Base-by-base conservation (phyloP, 2,888 invertebrate species). In the Dicyrtoma fusca region DNA sequence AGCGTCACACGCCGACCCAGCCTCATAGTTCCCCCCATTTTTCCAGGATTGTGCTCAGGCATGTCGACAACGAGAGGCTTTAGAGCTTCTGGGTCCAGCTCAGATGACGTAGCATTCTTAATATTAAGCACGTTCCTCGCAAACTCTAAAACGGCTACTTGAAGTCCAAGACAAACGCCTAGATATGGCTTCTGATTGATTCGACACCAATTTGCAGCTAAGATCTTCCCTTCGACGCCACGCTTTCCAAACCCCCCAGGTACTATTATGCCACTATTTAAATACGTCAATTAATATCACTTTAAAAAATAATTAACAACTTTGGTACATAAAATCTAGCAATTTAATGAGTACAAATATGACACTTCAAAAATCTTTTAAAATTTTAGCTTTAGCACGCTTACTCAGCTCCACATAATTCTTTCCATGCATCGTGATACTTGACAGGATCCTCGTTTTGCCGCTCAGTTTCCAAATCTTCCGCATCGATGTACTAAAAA, bases 161-260 rank as follows among this genome's bases (percentile, higher is more conserved):
- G 99, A 75, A 99, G 87, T 5, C 99, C 99, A n/a, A 99, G 87
- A 82, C 99, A 99, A 79, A 99, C 94, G 47, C 98, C 99, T 19
- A 99, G 86, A 84, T 92, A 93, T 0, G 99, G 99, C 82, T 91
- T 93, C 62, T 91, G 89, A 64, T 92, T 95, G 81, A 89, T 89
- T 49, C 99, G 87, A 74, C 97, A 97, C 94, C 95, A 98, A 81
- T 91, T 88, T 79, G 93, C 92, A 0, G 98, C 97, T 74, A 90
- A 89, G 63, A 99, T 94, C 86, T 95, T 99, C 0, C 99, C 99
- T 83, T 97, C 96, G 82, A 95, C 90, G 5, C 99, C 99, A 70
- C 98, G 88, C 79, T 90, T 90, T 0, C 99, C 99, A 84, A 99
- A 99, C 13, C 99, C 99, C 72, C 99, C 99, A 2, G 99, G 98